Conservation (phyloP, 2,797 vertebrate species). For the Chromis chromis region DNA sequence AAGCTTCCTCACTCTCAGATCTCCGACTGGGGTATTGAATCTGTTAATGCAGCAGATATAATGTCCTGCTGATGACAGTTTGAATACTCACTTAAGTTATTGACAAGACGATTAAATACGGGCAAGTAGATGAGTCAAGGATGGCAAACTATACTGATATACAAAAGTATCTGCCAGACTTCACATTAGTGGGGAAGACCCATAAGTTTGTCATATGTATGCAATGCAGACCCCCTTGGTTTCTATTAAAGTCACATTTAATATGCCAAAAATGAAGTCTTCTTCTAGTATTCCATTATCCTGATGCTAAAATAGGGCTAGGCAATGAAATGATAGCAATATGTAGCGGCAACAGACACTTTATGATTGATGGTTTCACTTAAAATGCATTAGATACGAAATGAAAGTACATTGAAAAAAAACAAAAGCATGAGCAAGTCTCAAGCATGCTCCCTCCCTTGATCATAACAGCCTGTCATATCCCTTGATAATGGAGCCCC, state of each 20-base stretch:
- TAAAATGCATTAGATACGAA: too few relatives aligned
- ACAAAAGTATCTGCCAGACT: background rate
- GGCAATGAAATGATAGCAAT: too few relatives aligned
- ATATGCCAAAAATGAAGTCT: slow-evolving; percentile 1
- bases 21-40: slow-evolving; percentile 24
- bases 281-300: background rate
- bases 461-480: too few relatives aligned
- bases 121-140: background rate
- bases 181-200: background rate
- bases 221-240: slow-evolving; percentile 7
- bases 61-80: slow-evolving; percentile 26
- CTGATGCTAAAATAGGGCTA: background rate
- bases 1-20: slow-evolving; percentile 8
- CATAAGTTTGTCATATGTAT: background rate
- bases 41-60: slow-evolving; percentile 19
- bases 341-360: too few relatives aligned
- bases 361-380: too few relatives aligned
- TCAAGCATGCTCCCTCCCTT: too few relatives aligned
- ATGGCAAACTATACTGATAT: background rate
- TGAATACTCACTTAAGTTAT: slow-evolving; percentile 1
- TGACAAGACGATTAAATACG: slow-evolving; percentile 4
- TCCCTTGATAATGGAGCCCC: too few relatives aligned
- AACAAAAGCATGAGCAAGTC: too few relatives aligned
- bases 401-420: too few relatives aligned
- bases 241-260: slow-evolving; percentile 4